A percentile compares a stretch with the other conserved stretches of the same genome.
Evolutionary conservation across 1,140 invertebrate species (phyloP).

Genomic region (Pararge aegeria): DNA sequence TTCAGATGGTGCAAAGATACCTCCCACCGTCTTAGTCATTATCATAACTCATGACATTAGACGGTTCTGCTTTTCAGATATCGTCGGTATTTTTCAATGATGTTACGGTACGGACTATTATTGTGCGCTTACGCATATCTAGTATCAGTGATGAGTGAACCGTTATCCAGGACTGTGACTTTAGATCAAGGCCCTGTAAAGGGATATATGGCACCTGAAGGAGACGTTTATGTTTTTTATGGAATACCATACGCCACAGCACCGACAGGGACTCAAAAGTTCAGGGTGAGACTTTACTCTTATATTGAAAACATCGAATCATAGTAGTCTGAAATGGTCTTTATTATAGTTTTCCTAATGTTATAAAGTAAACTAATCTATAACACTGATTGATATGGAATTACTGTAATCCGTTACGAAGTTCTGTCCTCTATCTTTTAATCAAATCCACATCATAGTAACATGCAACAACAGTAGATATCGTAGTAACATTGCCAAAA

Average conservation of each 20-base stretch:
- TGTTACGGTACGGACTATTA: not conserved
- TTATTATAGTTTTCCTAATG: too few relatives aligned
- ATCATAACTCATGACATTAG: not conserved
- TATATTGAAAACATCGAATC: too few relatives aligned
- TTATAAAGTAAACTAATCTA: too few relatives aligned
- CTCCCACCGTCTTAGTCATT: too few relatives aligned
- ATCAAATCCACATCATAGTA: too few relatives aligned
- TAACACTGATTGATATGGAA: too few relatives aligned
- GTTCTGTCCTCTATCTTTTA: too few relatives aligned
- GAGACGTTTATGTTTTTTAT: constrained; percentile 36
- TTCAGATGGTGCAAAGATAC: too few relatives aligned
- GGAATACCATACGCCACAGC: constrained; percentile 48
- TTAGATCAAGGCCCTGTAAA: constrained; percentile 36
- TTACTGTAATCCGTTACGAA: too few relatives aligned
- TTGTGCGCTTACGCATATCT: not conserved
- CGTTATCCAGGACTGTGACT: constrained; percentile 17
- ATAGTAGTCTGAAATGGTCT: too few relatives aligned
- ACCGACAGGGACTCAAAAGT: constrained; percentile 36
- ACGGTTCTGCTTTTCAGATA: not conserved
- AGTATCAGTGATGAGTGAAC: not conserved
- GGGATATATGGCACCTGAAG: constrained; percentile 34
- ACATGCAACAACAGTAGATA: too few relatives aligned
- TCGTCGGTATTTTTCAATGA: not conserved
- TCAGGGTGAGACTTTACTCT: constrained; percentile 37
- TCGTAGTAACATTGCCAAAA: too few relatives aligned